Conservation (phyloP, 2,797 vertebrate genomes). For the Schizopygopsis malacanthus region DNA sequence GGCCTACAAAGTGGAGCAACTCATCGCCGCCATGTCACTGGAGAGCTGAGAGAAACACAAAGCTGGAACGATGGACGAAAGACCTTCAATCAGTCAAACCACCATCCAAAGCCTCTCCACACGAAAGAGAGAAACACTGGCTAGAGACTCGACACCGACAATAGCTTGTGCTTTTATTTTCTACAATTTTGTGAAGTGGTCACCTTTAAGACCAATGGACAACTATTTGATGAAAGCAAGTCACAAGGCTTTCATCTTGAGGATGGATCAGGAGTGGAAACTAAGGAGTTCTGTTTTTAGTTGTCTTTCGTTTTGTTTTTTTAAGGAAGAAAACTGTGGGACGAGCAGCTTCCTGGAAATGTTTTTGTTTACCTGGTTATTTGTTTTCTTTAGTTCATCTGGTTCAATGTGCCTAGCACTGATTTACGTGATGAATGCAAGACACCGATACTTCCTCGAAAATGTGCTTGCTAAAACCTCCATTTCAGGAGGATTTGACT, state of each 20-base stretch:
- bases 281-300: constrained; percentile 9
- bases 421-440: constrained; percentile 17
- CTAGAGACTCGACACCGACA: constrained; percentile 40
- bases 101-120: constrained; percentile 59
- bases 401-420: constrained; percentile 23
- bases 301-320: neutral
- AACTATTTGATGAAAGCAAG: constrained; percentile 33
- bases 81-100: constrained; percentile 59
- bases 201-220: constrained; percentile 44
- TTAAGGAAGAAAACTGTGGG: neutral
- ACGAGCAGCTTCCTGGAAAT: constrained; percentile 23
- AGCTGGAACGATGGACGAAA: constrained; percentile 44
- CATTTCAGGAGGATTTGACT: constrained; percentile 25
- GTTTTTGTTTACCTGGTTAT: constrained; percentile 29
- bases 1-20: constrained; percentile 96
- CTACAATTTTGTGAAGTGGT: constrained; percentile 40
- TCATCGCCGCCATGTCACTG: constrained; percentile 93
- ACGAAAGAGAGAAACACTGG: constrained; percentile 39
- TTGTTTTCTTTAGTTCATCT: constrained; percentile 5
- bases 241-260: constrained; percentile 43
- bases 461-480: constrained; percentile 34
- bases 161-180: constrained; percentile 41
- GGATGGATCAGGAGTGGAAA: neutral
- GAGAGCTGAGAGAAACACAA: constrained; percentile 88
- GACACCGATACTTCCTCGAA: constrained; percentile 34